These are phyloP conservation scores for Nautilus pompilius DNA, from an alignment of 1,140 invertebrate genomes.

Conservation along the genomic window DNA sequence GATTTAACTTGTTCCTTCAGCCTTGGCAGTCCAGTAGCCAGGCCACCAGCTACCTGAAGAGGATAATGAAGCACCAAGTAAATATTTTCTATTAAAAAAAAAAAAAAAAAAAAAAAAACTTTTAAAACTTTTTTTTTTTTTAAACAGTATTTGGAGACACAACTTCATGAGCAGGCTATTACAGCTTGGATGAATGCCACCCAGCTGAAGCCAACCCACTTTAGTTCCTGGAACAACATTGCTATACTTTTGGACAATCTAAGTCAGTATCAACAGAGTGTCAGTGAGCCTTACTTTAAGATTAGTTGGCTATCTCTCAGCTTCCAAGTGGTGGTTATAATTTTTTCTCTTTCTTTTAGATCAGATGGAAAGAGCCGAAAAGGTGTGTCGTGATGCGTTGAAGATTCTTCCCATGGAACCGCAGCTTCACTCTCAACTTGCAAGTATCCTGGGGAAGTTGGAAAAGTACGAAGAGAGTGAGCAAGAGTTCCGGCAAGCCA, in stretches of 20 bases:
- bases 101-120: no score
- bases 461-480: slow-evolving; percentile 76
- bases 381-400: slow-evolving; percentile 68
- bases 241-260: slow-evolving; percentile 83
- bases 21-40: no score
- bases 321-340: not conserved
- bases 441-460: slow-evolving; percentile 82
- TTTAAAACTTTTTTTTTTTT: slow-evolving; percentile 7
- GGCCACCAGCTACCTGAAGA: no score
- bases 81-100: no score
- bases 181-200: slow-evolving; percentile 79
- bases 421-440: slow-evolving; percentile 77
- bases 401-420: slow-evolving; percentile 66
- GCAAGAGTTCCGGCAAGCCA: slow-evolving; percentile 72
- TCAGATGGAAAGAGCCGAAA: slow-evolving; percentile 67
- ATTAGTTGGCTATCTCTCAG: not conserved
- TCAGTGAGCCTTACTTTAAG: not conserved
- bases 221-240: slow-evolving; percentile 87
- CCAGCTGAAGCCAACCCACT: slow-evolving; percentile 70
- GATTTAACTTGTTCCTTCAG: no score
- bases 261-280: slow-evolving; percentile 55
- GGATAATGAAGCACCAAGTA: no score
- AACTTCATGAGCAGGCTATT: slow-evolving; percentile 62
- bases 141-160: slow-evolving; percentile 65
- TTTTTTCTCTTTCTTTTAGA: slow-evolving; percentile 52